Conservation (phyloP, 23 tunicate genomes). For the Trididemnum nubilum region DNA sequence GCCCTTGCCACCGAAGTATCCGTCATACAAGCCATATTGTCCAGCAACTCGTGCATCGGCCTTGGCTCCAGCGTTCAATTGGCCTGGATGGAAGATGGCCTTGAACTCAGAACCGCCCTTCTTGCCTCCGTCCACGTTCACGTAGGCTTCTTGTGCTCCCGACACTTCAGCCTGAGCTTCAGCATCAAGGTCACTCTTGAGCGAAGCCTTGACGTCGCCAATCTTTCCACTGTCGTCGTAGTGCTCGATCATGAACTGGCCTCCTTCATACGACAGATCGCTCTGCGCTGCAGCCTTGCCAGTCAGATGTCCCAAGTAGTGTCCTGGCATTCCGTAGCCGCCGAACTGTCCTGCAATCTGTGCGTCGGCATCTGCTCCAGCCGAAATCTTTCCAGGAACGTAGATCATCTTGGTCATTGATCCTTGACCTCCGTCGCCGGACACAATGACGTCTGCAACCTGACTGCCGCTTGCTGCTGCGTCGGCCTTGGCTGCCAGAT, state of each 20-base stretch:
- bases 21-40: neutral
- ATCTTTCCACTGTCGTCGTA: neutral
- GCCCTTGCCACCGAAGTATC: slow-evolving; percentile 6
- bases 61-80: neutral
- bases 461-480: neutral
- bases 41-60: slow-evolving; percentile 1
- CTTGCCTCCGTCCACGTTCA: slow-evolving; percentile 13
- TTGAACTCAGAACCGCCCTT: neutral
- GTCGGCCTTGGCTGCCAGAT: neutral
- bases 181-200: slow-evolving; percentile 1
- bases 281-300: neutral
- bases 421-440: neutral
- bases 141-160: neutral
- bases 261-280: neutral
- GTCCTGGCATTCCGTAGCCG: neutral
- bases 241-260: neutral
- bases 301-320: neutral
- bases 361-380: neutral
- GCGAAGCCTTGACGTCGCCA: neutral
- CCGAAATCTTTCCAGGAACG: neutral
- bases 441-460: neutral
- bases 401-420: neutral
- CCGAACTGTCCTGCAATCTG: neutral
- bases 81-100: slow-evolving; percentile 2
- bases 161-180: neutral